A percentile compares a stretch with the other conserved stretches of the same genome.
Evolutionary conservation across 2,113 vertebrate species (phyloP).

Genomic region (Saccopteryx bilineata): DNA sequence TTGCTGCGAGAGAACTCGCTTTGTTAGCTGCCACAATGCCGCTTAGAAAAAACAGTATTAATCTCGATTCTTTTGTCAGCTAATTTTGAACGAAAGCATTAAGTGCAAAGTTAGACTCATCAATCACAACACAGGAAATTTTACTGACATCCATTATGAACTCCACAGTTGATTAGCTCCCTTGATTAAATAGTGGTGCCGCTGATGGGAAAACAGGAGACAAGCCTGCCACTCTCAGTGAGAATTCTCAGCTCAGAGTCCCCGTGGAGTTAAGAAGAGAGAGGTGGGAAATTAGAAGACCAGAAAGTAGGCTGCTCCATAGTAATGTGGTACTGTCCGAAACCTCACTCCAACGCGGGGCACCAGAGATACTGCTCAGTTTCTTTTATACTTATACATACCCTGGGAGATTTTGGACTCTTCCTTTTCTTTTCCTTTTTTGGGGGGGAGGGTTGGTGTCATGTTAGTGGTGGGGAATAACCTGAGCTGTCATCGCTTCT

Average conservation of each 20-base stretch:
- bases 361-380: not conserved
- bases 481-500: constrained; percentile 15
- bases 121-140: constrained; percentile 78
- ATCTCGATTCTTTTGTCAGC: constrained; percentile 65
- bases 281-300: not conserved
- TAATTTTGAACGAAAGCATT: constrained; percentile 76
- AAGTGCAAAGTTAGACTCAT: constrained; percentile 66
- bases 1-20: not conserved
- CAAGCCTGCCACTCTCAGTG: not conserved
- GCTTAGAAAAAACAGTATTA: constrained; percentile 18
- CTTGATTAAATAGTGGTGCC: constrained; percentile 76
- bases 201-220: constrained; percentile 55
- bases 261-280: constrained; percentile 47
- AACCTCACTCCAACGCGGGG: not conserved
- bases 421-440: not conserved
- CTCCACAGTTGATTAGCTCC: constrained; percentile 77
- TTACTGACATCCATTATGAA: constrained; percentile 72
- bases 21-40: not conserved
- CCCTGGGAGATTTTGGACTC: not conserved
- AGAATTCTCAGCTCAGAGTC: not conserved
- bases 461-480: not conserved
- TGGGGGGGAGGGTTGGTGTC: not conserved
- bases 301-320: not conserved
- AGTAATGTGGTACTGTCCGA: not conserved
- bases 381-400: not conserved